Evolutionary conservation across 2,888 invertebrate species (phyloP), one percentile per base, ranked within the genome.

Genomic region (Leptothorax acervorum): DNA sequence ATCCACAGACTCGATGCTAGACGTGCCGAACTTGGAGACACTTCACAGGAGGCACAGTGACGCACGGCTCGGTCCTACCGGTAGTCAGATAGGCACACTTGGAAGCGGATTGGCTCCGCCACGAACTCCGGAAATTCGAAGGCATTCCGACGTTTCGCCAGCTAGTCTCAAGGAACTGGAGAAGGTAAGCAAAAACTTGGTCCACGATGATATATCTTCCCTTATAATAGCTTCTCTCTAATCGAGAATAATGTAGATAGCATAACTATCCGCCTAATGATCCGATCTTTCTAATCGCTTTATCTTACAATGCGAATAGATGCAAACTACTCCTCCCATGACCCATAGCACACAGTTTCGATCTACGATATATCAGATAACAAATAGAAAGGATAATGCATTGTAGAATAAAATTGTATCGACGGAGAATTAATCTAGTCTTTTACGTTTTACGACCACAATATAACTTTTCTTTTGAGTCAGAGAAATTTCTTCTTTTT

Each of bases 151-250:
- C 93, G 98, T 98, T 2, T 98, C 98, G 15, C 98, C 98, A 18
- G 98, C 98, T 3, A 98, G 98, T 57, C 95, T 98, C 68, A 98
- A 98, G 93, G 98, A 98, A 94, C 95, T 98, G n/a, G 98, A 98
- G 95, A 97, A 98, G 96, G 98, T 98, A 96, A 95, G 95, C 42
- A 9, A 8, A 15, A 0, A 42, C 48, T 57, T 42, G 0, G 2
- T 35, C 6, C 35, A 12, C 57, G 31, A 1, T 15, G 8, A 68
- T 55, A 35, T 51, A 28, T 55, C 9, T 51, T 5, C 18, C 18
- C 0, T 51, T 18, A 18, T 51, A 51, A 51, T 51, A 51, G 78
- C 45, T 71, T 51, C 12, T 12, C 23, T n/a, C 18, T 51, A 53
- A 53, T 1, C n/a, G n/a, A 68, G 15, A 28, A 68, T 42, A 28